phyloP scores from a whole-genome alignment of 2,797 vertebrate genomes.

The Rhynchotus rufescens region DNA sequence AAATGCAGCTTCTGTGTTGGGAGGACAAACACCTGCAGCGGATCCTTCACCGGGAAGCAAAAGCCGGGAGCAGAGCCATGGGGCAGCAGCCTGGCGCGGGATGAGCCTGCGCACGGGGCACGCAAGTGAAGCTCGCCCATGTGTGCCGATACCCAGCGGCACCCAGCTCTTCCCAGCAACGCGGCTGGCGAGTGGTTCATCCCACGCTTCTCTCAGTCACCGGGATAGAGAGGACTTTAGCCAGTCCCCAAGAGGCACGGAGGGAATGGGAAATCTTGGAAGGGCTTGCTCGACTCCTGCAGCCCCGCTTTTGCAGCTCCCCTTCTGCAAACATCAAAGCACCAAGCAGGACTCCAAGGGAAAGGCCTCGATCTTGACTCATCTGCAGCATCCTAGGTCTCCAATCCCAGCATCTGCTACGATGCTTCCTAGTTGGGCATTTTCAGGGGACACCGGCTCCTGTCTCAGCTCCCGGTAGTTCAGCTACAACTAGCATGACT shows the following conservation, averaged over 20 bases:
- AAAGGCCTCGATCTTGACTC: background rate
- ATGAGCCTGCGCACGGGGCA: background rate
- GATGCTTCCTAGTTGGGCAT: background rate
- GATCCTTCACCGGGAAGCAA: background rate
- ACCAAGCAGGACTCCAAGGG: background rate
- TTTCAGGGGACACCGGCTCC: background rate
- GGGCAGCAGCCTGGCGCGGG: rapidly evolving
- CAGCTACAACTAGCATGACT: background rate
- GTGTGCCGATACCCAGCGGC: background rate
- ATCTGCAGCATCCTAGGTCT: background rate
- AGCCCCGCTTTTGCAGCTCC: background rate
- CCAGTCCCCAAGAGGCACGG: rapidly evolving
- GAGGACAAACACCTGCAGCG: constrained; percentile 12
- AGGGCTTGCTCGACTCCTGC: background rate
- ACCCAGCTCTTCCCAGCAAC: background rate
- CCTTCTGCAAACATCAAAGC: background rate
- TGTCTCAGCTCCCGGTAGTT: background rate
- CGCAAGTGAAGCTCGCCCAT: background rate
- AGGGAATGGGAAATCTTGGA: background rate
- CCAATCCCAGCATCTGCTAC: background rate
- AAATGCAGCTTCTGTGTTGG: background rate
- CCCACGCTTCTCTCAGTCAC: background rate
- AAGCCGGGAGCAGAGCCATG: background rate
- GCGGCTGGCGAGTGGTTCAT: background rate
- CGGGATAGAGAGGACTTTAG: background rate